phyloP scores from a whole-genome alignment of 1,140 invertebrate species.

The Gonioctena quinquepunctata region DNA sequence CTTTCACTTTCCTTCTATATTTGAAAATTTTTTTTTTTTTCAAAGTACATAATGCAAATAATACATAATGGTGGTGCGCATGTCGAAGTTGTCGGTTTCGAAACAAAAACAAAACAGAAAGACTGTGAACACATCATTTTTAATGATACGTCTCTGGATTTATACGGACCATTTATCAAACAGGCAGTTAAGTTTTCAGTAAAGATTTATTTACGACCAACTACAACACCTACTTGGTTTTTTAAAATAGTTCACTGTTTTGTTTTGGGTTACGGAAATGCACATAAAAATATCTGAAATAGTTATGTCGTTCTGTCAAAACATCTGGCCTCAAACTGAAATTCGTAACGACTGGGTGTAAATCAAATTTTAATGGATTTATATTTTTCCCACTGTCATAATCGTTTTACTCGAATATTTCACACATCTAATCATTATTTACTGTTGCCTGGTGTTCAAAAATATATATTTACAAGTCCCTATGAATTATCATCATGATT shows the following conservation, averaged over 20 bases:
- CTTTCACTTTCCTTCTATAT: no score
- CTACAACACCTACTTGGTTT: background rate
- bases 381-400: conserved; percentile 9
- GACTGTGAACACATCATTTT: background rate
- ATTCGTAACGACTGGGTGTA: background rate
- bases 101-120: background rate
- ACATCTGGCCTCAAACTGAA: background rate
- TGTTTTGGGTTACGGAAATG: conserved; percentile 12
- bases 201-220: background rate
- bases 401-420: background rate
- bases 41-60: no score
- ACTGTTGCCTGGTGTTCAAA: background rate
- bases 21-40: no score
- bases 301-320: conserved; percentile 7
- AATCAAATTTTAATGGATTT: conserved; percentile 10
- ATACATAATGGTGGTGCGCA: no score
- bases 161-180: conserved; percentile 1
- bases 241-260: conserved; percentile 1
- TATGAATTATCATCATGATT: no score
- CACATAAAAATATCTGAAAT: conserved; percentile 1
- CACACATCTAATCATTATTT: background rate
- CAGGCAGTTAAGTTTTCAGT: conserved; percentile 7
- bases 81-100: no score
- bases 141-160: background rate
- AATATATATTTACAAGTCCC: no score